Evolutionary conservation across 2,797 vertebrate species (phyloP), one percentile per base, ranked within the genome.

Genomic region (Malurus leucopterus): DNA sequence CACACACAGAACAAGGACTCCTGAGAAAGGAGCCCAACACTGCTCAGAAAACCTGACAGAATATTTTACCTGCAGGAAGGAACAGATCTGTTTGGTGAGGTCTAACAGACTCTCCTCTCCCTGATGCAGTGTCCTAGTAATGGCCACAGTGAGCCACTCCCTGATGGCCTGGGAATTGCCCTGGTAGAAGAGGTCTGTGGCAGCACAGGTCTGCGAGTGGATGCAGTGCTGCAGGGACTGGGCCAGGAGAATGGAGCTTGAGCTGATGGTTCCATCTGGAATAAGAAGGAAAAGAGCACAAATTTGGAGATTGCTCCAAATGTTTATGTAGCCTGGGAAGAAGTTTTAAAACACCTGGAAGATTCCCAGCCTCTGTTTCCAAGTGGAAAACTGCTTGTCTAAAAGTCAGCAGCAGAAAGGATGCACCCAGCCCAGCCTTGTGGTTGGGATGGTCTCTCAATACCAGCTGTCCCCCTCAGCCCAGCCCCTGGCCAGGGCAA

Each of bases 121-220:
- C 93, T 99, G 99, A 94, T 99, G 99, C 92, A 99, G 97, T 1
- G 98, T 98, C 90, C 99, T 98, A 51, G 99, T 99, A 68, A 99
- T 99, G 95, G 99, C 99, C 76, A 99, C 99, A 0, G 97, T 98
- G 51, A 99, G 98, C 99, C 99, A 99, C 93, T 99, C 99, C 34
- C 98, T 97, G 94, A 99, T 98, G 22, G 97, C 97, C 78, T 98
- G 98, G 18, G 98, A 98, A 54, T 97, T 99, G 79, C 99, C 99
- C 96, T 99, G 99, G 96, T 99, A 99, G 96, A 99, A 99, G 36
- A 99, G 98, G 79, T 99, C 99, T 1, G 98, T 99, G 86, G 98
- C 98, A 4, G 99, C 99, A 93, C 99, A 99, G 97, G 97, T 99
- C 96, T 99, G 98, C 71, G 98, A 98, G 84, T 98, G 98, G 59